These are phyloP conservation scores for Adelphocoris suturalis DNA, from an alignment of 2,888 invertebrate genomes.

Conservation along the genomic window DNA sequence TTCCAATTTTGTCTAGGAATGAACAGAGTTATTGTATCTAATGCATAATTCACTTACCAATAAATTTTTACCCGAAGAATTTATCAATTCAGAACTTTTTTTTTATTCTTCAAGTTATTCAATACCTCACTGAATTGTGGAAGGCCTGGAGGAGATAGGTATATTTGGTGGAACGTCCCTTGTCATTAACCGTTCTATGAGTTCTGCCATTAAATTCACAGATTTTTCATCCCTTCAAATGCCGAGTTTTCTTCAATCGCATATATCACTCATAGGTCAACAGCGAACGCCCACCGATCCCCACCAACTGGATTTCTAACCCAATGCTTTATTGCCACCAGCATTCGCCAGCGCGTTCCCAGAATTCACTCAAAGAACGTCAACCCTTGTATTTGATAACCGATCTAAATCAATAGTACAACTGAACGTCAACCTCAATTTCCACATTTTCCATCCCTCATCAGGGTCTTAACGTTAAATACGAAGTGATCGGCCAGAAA, in stretches of 20 bases:
- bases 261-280: conserved; percentile 9
- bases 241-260: not conserved
- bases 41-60: too few species aligned
- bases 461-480: not conserved
- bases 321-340: not conserved
- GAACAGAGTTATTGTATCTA: too few species aligned
- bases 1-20: too few species aligned
- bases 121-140: too few species aligned
- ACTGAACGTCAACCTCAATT: not conserved
- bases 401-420: not conserved
- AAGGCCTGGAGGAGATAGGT: too few species aligned
- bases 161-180: not conserved
- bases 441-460: not conserved
- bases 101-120: too few species aligned
- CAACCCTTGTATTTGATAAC: too few species aligned
- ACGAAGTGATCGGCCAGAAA: too few species aligned
- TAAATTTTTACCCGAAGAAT: too few species aligned
- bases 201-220: not conserved
- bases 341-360: not conserved
- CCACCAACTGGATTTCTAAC: not conserved
- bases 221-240: conserved; percentile 8
- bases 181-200: not conserved
- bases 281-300: not conserved
- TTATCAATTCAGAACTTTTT: too few species aligned
- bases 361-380: not conserved